Percentiles rank a stretch among this genome's conserved stretches.
phyloP scores from a whole-genome alignment of 2,888 invertebrate species.

The Timema cristinae region DNA sequence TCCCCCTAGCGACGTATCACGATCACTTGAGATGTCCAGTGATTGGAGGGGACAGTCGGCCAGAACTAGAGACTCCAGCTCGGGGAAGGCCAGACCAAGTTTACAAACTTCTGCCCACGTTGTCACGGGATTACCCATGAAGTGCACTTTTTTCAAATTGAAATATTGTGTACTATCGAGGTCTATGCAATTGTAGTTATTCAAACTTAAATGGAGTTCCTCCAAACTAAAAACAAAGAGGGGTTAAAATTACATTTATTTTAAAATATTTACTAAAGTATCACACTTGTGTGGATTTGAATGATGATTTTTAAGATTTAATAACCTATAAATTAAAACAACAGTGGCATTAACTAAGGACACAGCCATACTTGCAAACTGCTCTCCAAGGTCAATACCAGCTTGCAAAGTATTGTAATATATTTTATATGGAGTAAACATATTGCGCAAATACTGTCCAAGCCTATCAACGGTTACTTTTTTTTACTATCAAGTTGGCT shows the following conservation, averaged over 20 bases:
- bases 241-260: neutral
- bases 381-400: no score
- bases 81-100: constrained; percentile 81
- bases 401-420: no score
- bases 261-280: neutral
- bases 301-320: no score
- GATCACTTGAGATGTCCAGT: constrained; percentile 39
- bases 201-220: constrained; percentile 89
- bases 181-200: constrained; percentile 76
- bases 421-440: no score
- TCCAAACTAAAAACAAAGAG: constrained; percentile 55
- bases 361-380: no score
- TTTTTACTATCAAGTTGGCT: no score
- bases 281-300: neutral
- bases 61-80: constrained; percentile 76
- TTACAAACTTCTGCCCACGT: constrained; percentile 80
- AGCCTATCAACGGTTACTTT: no score
- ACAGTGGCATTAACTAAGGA: no score
- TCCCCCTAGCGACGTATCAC: constrained; percentile 16
- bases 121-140: constrained; percentile 82
- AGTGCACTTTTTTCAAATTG: constrained; percentile 55
- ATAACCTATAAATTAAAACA: no score
- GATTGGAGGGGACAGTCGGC: constrained; percentile 78
- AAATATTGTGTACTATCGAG: constrained; percentile 45
- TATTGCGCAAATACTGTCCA: no score